Base-by-base conservation (phyloP, 92 coral and sea anemone species). In the Epizoanthus illoricatus region DNA sequence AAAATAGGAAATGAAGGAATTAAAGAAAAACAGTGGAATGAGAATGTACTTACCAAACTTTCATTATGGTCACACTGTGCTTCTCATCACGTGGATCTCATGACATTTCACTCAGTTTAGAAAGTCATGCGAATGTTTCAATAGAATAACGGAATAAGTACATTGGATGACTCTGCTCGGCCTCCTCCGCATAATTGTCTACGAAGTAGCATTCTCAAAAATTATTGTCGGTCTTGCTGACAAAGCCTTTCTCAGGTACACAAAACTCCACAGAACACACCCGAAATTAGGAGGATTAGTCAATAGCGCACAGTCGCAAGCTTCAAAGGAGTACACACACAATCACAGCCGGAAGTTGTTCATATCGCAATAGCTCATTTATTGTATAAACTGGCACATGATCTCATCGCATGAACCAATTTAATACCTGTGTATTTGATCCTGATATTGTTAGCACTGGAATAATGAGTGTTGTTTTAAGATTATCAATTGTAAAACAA, bases 401-500 rank as follows among this genome's bases (percentile, higher is more conserved):
- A 66, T 68, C 47, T 68, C 73, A 39, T 52, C 73, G 52, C 73
- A 33, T 39, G 73, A 68, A 68, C 75, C 2, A 7, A 54, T 57
- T 47, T 8, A 71, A 43, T 71, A 71, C 23, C 23, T 18, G 11
- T 15, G 42, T 41, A 12, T 43, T 71, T 71, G 75, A 40, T 70
- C 75, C 7, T 18, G 57, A 54, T 70, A 17, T 70, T 70, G 47
- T 41, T 45, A 3, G 36, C 39, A 9, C 20, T 71, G 60, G 52
- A 47, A 71, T 39, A 17, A 43, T 5, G 18, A 19, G 24, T 71
- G 59, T 45, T 71, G 76, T 21, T 47, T 45, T 23, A 15, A 47
- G 40, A 33, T 42, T 19, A 12, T 71, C 11, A 43, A 43, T 71
- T 47, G 59, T 57, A 8, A 45, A 49, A 47, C 60, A 47, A 71